Conservation (phyloP, 2,888 invertebrate species). For the Syrphus vitripennis region DNA sequence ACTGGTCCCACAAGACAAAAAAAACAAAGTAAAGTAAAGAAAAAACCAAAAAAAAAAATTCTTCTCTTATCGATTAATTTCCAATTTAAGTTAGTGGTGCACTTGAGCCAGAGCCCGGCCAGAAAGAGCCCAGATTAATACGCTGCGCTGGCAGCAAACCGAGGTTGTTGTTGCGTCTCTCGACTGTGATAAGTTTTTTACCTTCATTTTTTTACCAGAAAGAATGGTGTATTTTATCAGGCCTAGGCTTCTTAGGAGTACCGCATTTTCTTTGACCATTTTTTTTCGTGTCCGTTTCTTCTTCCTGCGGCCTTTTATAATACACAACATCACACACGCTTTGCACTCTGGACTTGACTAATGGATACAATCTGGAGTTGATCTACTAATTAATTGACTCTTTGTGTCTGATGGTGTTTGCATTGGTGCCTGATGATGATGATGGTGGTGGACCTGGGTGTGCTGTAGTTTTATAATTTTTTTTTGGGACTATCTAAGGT, state of each 20-base stretch:
- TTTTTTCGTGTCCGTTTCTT: background rate
- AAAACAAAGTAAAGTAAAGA: background rate
- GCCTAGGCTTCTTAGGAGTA: constrained; percentile 43
- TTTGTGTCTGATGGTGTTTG: constrained; percentile 76
- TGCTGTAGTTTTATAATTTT: constrained; percentile 41
- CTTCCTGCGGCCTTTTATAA: background rate
- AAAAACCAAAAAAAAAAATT: constrained; percentile 9
- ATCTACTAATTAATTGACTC: constrained; percentile 82
- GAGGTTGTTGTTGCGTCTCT: constrained; percentile 25
- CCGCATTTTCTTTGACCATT: constrained; percentile 29
- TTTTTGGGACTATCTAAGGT: constrained; percentile 56
- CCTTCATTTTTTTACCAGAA: background rate
- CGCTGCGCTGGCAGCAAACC: constrained; percentile 45
- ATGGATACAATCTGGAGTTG: constrained; percentile 77
- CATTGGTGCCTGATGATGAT: constrained; percentile 61
- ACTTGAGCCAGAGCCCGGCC: constrained; percentile 37
- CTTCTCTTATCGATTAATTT: constrained; percentile 68
- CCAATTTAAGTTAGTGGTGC: constrained; percentile 67
- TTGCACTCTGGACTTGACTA: constrained; percentile 36
- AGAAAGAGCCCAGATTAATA: constrained; percentile 30
- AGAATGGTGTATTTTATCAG: constrained; percentile 49
- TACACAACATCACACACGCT: constrained; percentile 36
- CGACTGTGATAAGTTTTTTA: constrained; percentile 41
- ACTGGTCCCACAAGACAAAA: constrained; percentile 2
- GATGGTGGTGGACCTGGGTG: constrained; percentile 39